Percentiles rank a stretch among this genome's conserved stretches.
Conservation (phyloP, 1,140 invertebrate genomes). For the Dreissena rostriformis region DNA sequence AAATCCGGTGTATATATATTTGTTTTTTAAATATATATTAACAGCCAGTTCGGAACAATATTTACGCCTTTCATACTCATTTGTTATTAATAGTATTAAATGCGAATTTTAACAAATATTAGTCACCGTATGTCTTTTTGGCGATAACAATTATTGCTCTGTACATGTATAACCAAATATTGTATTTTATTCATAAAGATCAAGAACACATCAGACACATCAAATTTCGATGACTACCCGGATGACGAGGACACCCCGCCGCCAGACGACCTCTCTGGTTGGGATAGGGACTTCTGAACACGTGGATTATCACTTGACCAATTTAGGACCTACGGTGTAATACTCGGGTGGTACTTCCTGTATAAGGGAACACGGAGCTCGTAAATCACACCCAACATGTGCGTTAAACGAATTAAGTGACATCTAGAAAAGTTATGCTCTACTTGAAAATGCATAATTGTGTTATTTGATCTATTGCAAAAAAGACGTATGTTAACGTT, state of each 20-base stretch:
- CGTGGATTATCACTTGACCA: background rate
- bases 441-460: background rate
- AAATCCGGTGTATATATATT: no score
- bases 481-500: background rate
- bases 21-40: no score
- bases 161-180: background rate
- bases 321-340: background rate
- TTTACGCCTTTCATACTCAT: no score
- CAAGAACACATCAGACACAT: constrained; percentile 75
- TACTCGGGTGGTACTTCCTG: background rate
- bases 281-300: constrained; percentile 81
- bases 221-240: constrained; percentile 82
- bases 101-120: no score
- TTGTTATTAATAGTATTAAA: no score
- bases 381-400: background rate
- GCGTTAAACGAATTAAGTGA: background rate
- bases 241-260: constrained; percentile 79
- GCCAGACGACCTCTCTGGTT: constrained; percentile 80
- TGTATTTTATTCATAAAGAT: constrained; percentile 68
- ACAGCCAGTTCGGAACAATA: no score
- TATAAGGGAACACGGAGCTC: background rate
- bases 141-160: background rate
- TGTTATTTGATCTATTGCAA: background rate
- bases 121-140: no score
- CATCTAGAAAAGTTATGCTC: background rate